phyloP scores from a whole-genome alignment of 2,888 invertebrate genomes.

The Frankliniella intonsa region DNA sequence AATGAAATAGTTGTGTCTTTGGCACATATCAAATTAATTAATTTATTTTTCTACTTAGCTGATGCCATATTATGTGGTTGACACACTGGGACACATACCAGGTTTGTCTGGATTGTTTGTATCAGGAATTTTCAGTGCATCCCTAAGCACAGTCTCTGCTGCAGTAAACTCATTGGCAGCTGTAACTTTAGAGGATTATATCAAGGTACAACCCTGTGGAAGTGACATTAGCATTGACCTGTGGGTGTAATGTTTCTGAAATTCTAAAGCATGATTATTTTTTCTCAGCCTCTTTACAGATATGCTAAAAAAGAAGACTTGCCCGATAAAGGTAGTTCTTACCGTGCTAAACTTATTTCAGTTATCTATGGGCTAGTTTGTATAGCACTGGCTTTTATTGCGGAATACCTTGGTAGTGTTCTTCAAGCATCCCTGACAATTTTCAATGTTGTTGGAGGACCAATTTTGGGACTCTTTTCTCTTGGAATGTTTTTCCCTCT shows the following conservation, averaged over 20 bases:
- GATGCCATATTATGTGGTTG: slow-evolving; percentile 74
- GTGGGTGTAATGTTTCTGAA: slow-evolving; percentile 47
- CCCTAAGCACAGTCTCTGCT: slow-evolving; percentile 82
- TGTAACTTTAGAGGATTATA: slow-evolving; percentile 81
- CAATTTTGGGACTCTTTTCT: slow-evolving; percentile 77
- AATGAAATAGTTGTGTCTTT: not conserved
- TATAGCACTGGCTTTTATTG: slow-evolving; percentile 75
- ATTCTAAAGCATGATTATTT: not conserved
- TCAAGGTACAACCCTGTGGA: not conserved
- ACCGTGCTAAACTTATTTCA: slow-evolving; percentile 43
- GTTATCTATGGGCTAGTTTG: slow-evolving; percentile 69
- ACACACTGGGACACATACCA: slow-evolving; percentile 56
- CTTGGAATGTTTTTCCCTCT: slow-evolving; percentile 75
- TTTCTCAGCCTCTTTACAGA: slow-evolving; percentile 46
- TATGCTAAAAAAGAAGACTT: slow-evolving; percentile 45
- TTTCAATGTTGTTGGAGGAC: slow-evolving; percentile 83
- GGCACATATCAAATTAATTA: not conserved
- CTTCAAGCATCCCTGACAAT: slow-evolving; percentile 81
- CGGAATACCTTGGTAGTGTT: slow-evolving; percentile 77
- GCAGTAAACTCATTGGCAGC: slow-evolving; percentile 90
- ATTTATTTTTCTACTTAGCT: slow-evolving; percentile 44
- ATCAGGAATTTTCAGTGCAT: slow-evolving; percentile 51
- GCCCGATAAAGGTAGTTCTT: slow-evolving; percentile 44
- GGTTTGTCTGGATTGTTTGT: slow-evolving; percentile 86
- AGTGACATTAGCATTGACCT: slow-evolving; percentile 43